Evolutionary conservation across 2,113 vertebrate genomes (phyloP).

Genomic region (Thomomys bottae): DNA sequence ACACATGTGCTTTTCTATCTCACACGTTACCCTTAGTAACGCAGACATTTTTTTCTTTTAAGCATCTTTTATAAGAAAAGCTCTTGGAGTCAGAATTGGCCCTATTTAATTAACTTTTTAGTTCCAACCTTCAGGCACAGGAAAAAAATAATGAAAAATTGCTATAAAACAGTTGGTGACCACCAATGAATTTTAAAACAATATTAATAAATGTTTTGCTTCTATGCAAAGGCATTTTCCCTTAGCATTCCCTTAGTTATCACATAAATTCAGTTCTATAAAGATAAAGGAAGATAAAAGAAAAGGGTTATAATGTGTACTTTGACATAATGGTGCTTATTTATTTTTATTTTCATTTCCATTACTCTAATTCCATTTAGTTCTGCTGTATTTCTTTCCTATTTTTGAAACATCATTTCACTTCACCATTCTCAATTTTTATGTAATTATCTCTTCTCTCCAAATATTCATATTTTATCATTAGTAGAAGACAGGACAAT

Average conservation of each 20-base stretch:
- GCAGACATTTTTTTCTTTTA: slow-evolving; percentile 43
- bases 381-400: not conserved
- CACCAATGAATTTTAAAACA: slow-evolving; percentile 44
- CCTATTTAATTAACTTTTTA: slow-evolving; percentile 76
- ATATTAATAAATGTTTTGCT: slow-evolving; percentile 65
- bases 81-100: slow-evolving; percentile 59
- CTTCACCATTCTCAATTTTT: not conserved
- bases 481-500: slow-evolving; percentile 27
- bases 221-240: slow-evolving; percentile 26
- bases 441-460: slow-evolving; percentile 18
- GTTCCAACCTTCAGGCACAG: slow-evolving; percentile 61
- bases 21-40: slow-evolving; percentile 41
- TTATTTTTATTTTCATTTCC: slow-evolving; percentile 20
- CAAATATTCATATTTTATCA: not conserved
- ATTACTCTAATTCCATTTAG: slow-evolving; percentile 14
- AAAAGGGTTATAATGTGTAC: slow-evolving; percentile 12
- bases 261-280: slow-evolving; percentile 41
- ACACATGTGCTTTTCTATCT: slow-evolving; percentile 51
- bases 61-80: slow-evolving; percentile 65
- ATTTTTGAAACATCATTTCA: slow-evolving; percentile 15
- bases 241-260: slow-evolving; percentile 38
- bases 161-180: slow-evolving; percentile 62
- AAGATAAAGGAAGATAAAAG: slow-evolving; percentile 44
- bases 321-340: slow-evolving; percentile 13
- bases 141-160: slow-evolving; percentile 76